A percentile compares a stretch with the other conserved stretches of the same genome.
phyloP scores from a whole-genome alignment of 2,797 vertebrate genomes.

The Echiichthys vipera region DNA sequence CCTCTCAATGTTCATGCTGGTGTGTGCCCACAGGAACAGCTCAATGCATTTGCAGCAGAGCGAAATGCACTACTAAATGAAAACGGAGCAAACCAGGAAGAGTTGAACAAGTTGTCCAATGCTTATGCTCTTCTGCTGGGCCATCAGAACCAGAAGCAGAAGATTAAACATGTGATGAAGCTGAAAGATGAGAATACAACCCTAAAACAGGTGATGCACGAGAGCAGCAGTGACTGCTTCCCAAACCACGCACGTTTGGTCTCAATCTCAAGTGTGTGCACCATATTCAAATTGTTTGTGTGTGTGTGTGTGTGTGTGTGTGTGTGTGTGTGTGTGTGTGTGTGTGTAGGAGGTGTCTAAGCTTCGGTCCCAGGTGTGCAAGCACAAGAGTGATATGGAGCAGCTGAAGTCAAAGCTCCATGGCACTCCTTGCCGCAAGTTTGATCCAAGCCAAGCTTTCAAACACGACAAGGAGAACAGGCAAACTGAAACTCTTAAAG shows the following conservation, averaged over 20 bases:
- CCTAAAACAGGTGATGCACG: constrained; percentile 89
- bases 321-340: neutral
- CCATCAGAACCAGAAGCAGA: constrained; percentile 98
- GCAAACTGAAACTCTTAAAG: constrained; percentile 81
- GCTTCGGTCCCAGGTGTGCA: constrained; percentile 83
- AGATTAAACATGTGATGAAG: constrained; percentile 97
- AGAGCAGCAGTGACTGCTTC: neutral
- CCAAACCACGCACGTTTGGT: neutral
- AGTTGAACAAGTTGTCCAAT: constrained; percentile 90
- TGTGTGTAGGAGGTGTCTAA: constrained; percentile 88
- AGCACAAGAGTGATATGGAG: constrained; percentile 86
- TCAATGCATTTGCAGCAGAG: constrained; percentile 93
- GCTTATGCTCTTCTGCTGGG: constrained; percentile 94
- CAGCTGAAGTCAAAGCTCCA: constrained; percentile 82
- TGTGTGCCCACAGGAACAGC: constrained; percentile 86
- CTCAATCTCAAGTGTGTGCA: neutral
- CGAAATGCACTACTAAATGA: constrained; percentile 89
- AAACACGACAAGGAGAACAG: constrained; percentile 92
- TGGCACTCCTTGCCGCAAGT: constrained; percentile 67
- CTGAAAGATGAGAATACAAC: constrained; percentile 92
- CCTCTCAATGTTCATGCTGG: neutral
- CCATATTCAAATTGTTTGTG: no score
- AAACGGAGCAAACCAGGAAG: constrained; percentile 91
- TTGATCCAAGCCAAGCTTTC: constrained; percentile 94
- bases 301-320: no score